Evolutionary conservation across 2,888 invertebrate species (phyloP).

Genomic region (Harpalus rubripes): DNA sequence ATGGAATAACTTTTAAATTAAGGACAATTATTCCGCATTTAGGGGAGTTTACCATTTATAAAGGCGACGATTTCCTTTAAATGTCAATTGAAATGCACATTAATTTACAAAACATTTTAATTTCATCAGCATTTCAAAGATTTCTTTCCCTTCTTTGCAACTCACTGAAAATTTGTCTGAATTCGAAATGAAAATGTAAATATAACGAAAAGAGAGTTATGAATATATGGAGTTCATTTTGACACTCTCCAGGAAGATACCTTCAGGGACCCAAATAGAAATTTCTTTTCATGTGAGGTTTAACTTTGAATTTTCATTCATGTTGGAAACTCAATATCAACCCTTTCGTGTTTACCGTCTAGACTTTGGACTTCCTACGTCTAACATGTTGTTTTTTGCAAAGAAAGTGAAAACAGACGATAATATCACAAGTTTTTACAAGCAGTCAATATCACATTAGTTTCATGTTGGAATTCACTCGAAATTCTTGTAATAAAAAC

Average conservation of each 20-base stretch:
- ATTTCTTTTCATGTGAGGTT: background rate
- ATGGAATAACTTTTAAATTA: background rate
- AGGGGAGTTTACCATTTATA: background rate
- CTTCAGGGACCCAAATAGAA: background rate
- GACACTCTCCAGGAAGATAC: background rate
- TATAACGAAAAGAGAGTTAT: background rate
- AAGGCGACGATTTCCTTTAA: background rate
- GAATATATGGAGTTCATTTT: background rate
- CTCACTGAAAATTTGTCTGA: background rate
- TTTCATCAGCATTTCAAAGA: background rate
- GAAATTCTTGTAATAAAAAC: background rate
- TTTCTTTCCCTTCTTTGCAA: background rate
- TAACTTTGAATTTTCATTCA: background rate
- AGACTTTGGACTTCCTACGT: background rate
- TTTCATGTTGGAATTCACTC: background rate
- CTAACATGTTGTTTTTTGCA: background rate
- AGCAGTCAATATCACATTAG: background rate
- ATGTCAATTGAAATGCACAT: background rate
- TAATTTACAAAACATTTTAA: conserved; percentile 4
- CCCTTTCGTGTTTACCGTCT: conserved; percentile 4
- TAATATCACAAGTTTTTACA: background rate
- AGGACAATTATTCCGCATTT: background rate
- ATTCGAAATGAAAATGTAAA: background rate
- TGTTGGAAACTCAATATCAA: background rate
- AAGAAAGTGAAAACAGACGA: conserved; percentile 3